Evolutionary conservation across 2,888 invertebrate species (phyloP), one percentile per base, ranked within the genome.

Genomic region (Philhelius pedissequus): DNA sequence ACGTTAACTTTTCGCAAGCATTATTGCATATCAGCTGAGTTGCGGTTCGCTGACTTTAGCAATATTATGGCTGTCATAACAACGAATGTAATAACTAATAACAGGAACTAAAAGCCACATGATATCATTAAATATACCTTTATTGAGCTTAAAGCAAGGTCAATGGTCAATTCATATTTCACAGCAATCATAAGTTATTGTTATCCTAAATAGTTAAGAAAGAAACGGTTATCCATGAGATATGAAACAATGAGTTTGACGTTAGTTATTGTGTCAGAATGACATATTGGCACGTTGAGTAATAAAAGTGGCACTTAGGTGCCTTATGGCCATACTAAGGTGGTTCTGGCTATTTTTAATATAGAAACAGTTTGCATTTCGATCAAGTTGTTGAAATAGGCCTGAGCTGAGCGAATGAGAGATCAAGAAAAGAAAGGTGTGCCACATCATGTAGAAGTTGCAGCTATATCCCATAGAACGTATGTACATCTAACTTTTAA

Each of bases 1-100:
- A n/a, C n/a, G n/a, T n/a, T n/a, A n/a, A n/a, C n/a, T n/a, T n/a
- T n/a, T n/a, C n/a, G n/a, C n/a, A n/a, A n/a, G n/a, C n/a, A 30
- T 30, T 38, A 38, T 38, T 38, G 20, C 38, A 60, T 52, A 60
- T 60, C 74, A 54, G 43, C 40, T 32, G 45, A 66, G 83, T 84
- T 70, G 43, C 75, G 83, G 83, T 84, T 79, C 79, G 52, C 35
- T 84, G 79, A 66, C 58, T 73, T 52, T 70, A 66, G 48, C 9
- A 25, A 48, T 52, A 75, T 56, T 45, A 79, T 84, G 83, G 83
- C 79, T 79, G 83, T 84, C 83, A 84, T 69, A 84, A 84, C 79
- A 84, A 30, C 75, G 60, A 84, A 64, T 66, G 60, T 30, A 64
- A 84, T 70, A 79, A 74, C 75, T 79, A 79, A 83, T 74, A 79